These are phyloP conservation scores for Rafetus swinhoei DNA, from an alignment of 2,113 vertebrate genomes.

Conservation along the genomic window DNA sequence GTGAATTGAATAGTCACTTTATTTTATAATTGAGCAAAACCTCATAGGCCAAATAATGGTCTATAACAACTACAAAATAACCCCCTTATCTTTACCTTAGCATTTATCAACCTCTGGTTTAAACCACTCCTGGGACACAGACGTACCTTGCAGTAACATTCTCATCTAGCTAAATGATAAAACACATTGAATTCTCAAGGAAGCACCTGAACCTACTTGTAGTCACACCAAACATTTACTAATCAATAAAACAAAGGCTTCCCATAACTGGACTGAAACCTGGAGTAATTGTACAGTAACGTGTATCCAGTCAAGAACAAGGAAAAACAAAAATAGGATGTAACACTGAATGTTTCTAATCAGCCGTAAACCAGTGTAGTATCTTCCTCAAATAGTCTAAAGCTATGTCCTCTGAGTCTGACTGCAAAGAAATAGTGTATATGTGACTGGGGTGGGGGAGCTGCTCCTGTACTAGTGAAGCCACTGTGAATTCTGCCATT, in stretches of 20 bases:
- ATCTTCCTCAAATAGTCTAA: conserved; percentile 3
- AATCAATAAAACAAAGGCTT: not conserved
- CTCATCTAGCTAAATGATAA: conserved; percentile 10
- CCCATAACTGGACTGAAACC: not conserved
- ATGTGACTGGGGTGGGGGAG: not conserved
- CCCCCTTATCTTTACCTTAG: not conserved
- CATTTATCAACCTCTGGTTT: conserved; percentile 26
- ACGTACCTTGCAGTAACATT: conserved; percentile 10
- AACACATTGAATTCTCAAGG: not conserved
- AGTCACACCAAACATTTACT: not conserved
- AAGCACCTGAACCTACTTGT: not conserved
- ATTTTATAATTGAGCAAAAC: not conserved
- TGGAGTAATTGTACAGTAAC: not conserved
- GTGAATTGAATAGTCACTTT: conserved; percentile 2
- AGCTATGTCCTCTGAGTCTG: not conserved
- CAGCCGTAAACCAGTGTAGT: not conserved
- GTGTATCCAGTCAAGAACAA: not conserved
- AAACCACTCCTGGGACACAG: conserved; percentile 11
- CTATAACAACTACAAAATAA: conserved; percentile 30
- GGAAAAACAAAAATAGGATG: not conserved
- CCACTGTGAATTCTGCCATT: not conserved
- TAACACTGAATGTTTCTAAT: conserved; percentile 1
- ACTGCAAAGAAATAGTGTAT: not conserved
- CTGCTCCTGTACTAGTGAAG: not conserved
- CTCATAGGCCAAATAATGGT: not conserved